Base-by-base conservation (phyloP, 2,797 vertebrate species). In the Columba guinea region DNA sequence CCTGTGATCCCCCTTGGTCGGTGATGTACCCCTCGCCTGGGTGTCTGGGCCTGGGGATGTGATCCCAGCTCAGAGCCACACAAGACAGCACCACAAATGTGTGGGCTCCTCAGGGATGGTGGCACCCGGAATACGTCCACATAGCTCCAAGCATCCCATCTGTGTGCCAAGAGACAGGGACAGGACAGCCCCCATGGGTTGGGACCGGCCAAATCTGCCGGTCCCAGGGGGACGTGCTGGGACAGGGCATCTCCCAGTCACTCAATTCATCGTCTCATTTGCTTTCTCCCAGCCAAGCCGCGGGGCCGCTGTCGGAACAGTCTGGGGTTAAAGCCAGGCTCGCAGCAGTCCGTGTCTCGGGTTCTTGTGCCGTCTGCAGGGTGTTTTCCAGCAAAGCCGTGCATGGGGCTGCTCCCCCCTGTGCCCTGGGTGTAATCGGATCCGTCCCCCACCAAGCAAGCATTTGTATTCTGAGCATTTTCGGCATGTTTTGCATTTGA, bases 401-500 rank as follows among this genome's bases (percentile, higher is more conserved):
- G 41, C 8, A 0, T 69, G 82, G 69, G 39, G 49, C 75, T 76
- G 68, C 56, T 60, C 37, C 58, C 49, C 24, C 3, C 27, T 7
- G 10, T 6, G 71, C 67, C n/a, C 51, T 1, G 60, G 58, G 8
- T 78, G 93, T 68, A 94, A 94, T 18, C 4, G 3, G 83, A 93
- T 30, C 86, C 9, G 0, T 59, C 77, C 67, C 88, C 56, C 77
- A 23, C 62, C 63, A 35, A 30, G 63, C 1, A 0, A 4, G 59
- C 39, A 2, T 67, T 91, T 89, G 71, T 82, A 7, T 62, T 70
- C 2, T 6, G 71, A n/a, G 94, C 89, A 87, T 95, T 96, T 94
- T 94, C 64, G 11, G 84, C 2, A 91, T 91, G 87, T 75, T 93
- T 87, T 5, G 23, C 83, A 62, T 93, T 93, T 84, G 94, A 65